phyloP scores from a whole-genome alignment of 1,140 invertebrate species.

The Diorhabda sublineata region DNA sequence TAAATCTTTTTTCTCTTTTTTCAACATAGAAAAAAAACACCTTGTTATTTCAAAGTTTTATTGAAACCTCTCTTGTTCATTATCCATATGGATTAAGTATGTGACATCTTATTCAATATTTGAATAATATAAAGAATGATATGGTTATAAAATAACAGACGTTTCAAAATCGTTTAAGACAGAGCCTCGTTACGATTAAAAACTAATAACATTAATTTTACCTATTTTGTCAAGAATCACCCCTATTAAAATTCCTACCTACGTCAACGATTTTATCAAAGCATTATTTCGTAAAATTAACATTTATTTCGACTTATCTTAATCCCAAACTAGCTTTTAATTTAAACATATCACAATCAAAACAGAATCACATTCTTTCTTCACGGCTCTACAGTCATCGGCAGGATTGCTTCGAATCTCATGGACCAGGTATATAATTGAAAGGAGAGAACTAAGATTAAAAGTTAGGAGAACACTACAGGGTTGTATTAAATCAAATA shows the following conservation, averaged over 20 bases:
- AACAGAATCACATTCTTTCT: slow-evolving; percentile 2
- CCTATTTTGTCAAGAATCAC: background rate
- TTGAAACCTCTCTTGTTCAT: too few species aligned
- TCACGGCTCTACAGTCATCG: background rate
- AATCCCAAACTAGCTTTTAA: slow-evolving; percentile 2
- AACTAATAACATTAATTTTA: background rate
- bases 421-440: background rate
- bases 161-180: background rate
- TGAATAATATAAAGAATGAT: too few species aligned
- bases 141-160: background rate
- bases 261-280: background rate
- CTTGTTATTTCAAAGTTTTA: too few species aligned
- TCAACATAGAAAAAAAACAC: too few species aligned
- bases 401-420: background rate
- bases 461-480: background rate
- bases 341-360: background rate
- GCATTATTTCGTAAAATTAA: background rate
- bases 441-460: background rate
- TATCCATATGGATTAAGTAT: too few species aligned
- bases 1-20: too few species aligned
- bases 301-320: background rate
- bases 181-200: background rate
- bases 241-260: background rate
- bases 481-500: background rate
- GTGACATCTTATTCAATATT: too few species aligned